These are phyloP conservation scores for crab-eating macaque (Macaca fascicularis) DNA, from an alignment of 2,113 vertebrate species.

Conservation along the genomic window DNA sequence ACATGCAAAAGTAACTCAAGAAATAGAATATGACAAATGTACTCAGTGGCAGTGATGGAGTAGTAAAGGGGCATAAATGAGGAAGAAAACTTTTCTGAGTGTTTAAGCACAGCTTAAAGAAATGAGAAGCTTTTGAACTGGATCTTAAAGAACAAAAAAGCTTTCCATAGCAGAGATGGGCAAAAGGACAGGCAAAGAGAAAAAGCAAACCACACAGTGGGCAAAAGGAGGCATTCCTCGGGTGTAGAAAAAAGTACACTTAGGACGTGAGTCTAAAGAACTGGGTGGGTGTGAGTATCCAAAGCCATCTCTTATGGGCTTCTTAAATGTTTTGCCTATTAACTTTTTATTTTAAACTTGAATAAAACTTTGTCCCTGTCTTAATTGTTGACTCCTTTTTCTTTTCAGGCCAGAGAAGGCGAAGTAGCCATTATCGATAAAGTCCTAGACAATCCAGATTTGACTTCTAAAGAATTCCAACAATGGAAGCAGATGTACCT, in stretches of 20 bases:
- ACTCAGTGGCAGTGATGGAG: neutral
- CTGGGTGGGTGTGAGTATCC: neutral
- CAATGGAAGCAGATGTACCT: conserved; percentile 97
- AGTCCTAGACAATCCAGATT: conserved; percentile 94
- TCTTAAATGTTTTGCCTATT: conserved; percentile 13
- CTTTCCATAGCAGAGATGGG: neutral
- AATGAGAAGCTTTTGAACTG: conserved; percentile 28
- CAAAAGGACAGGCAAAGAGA: neutral
- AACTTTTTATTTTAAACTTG: conserved; percentile 40
- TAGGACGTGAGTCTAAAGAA: neutral
- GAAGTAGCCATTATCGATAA: conserved; percentile 98
- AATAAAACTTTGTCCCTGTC: neutral
- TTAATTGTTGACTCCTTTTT: conserved; percentile 82
- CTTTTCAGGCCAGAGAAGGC: conserved; percentile 96
- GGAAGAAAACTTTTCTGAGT: neutral
- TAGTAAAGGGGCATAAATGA: neutral
- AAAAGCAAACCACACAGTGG: neutral
- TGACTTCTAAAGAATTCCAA: conserved; percentile 97
- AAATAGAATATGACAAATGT: neutral
- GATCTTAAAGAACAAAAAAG: conserved; percentile 31
- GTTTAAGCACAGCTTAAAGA: conserved; percentile 23
- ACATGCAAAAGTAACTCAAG: neutral
- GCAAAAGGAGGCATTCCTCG: neutral
- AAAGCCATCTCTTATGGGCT: neutral
- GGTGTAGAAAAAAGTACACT: neutral